Conservation (phyloP, 2,113 vertebrate genomes). For the Protobothrops flavoviridis region DNA sequence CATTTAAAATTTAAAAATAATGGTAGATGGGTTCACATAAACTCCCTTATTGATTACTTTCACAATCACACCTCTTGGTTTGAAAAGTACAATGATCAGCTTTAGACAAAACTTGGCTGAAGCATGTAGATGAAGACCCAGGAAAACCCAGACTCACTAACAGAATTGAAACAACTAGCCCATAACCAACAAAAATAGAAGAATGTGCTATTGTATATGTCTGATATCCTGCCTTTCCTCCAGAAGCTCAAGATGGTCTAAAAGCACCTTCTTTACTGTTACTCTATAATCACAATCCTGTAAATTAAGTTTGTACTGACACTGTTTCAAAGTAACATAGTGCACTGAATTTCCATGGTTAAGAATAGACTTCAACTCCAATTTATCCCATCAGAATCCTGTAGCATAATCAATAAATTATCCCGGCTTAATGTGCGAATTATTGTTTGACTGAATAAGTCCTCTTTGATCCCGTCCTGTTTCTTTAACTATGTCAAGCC, state of each 20-base stretch:
- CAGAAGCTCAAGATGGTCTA: background rate
- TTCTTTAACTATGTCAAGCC: background rate
- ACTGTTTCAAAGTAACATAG: background rate
- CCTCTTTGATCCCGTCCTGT: background rate
- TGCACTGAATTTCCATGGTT: background rate
- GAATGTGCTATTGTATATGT: background rate
- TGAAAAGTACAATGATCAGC: background rate
- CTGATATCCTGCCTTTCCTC: background rate
- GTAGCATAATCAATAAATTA: background rate
- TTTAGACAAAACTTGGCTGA: background rate
- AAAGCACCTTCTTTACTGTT: background rate
- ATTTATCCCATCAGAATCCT: background rate
- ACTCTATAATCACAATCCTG: background rate
- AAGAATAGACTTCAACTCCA: background rate
- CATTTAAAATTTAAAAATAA: background rate
- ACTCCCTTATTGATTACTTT: background rate
- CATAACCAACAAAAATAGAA: background rate
- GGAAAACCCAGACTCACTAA: background rate
- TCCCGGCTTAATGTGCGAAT: background rate
- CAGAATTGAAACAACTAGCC: background rate
- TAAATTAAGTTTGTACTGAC: background rate
- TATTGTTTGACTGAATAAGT: background rate
- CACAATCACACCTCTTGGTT: background rate
- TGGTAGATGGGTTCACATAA: background rate
- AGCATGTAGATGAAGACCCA: background rate